Evolutionary conservation across 1,140 invertebrate genomes (phyloP), one percentile per base, ranked within the genome.

Genomic region (Sitodiplosis mosellana): DNA sequence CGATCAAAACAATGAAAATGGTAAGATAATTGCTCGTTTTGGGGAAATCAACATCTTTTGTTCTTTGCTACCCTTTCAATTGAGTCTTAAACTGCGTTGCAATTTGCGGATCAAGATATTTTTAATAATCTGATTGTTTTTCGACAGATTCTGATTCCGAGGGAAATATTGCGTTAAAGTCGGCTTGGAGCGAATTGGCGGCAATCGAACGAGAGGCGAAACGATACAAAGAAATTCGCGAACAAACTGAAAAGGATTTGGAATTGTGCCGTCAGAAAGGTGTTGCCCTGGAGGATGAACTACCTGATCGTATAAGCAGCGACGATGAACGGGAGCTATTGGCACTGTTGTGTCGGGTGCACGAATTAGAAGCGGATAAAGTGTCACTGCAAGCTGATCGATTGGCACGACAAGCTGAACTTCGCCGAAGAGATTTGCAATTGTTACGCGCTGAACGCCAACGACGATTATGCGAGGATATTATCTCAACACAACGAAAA

Each of bases 361-460:
- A 93, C 59, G 86, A 92, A 65, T 66, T 93, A 22, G 88, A 94
- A 68, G 87, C 89, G 1, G 84, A 91, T 59, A 93, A 90, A 65
- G 77, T 88, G 62, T 87, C 89, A 54, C 69, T 91, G 50, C 86
- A 92, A 64, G 87, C 87, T 8, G 83, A 87, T 56, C 72, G 83
- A 47, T 66, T 91, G 27, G 77, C 87, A 5, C 74, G 85, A 27
- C 82, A 88, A 54, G 85, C 88, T 52, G 87, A 92, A 61, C 70
- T 93, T 14, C 71, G 85, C 38, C 70, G 87, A 47, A 71, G 87
- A 47, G 88, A 92, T 56, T 69, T 89, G 21, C 73, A 88, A 52
- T 72, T 93, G 47, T 69, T 88, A 43, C 69, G 86, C n/a, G 84
- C 85, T 42, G 81, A 88, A 55, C 68, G 87, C 19, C 87, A 92